phyloP scores from a whole-genome alignment of 2,888 invertebrate genomes.

The Aethes cnicana region DNA sequence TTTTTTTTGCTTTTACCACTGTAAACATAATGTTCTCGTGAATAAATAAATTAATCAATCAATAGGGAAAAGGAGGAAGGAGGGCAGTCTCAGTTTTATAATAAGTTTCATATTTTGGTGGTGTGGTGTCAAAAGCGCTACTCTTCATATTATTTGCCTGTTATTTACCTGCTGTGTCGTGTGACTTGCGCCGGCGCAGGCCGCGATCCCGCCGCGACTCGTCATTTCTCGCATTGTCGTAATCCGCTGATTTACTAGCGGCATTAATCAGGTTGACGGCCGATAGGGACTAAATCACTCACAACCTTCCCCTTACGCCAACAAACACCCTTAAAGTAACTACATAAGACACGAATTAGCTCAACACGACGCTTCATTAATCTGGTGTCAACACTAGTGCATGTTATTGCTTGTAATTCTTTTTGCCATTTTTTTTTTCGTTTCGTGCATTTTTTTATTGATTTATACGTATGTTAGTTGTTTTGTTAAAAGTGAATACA shows the following conservation, averaged over 20 bases:
- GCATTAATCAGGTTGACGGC: slow-evolving; percentile 82
- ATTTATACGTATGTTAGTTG: slow-evolving; percentile 61
- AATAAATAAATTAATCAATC: too few relatives aligned
- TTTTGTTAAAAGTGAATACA: too few relatives aligned
- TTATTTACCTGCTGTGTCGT: slow-evolving; percentile 38
- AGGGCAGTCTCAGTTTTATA: too few relatives aligned
- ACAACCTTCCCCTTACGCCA: slow-evolving; percentile 55
- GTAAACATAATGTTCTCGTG: too few relatives aligned
- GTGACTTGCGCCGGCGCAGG: slow-evolving; percentile 48
- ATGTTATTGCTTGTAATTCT: slow-evolving; percentile 80
- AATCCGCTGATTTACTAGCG: slow-evolving; percentile 82
- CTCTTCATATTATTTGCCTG: too few relatives aligned
- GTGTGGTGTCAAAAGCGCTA: too few relatives aligned
- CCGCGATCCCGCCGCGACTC: slow-evolving; percentile 75
- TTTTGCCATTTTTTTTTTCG: slow-evolving; percentile 75
- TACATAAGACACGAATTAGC: slow-evolving; percentile 47
- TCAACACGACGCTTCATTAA: slow-evolving; percentile 34
- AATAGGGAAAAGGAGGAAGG: too few relatives aligned
- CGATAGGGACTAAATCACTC: slow-evolving; percentile 81
- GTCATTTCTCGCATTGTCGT: slow-evolving; percentile 83
- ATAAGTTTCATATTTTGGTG: too few relatives aligned
- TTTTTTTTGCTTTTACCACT: too few relatives aligned
- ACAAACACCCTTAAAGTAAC: slow-evolving; percentile 48
- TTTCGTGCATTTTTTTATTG: slow-evolving; percentile 68
- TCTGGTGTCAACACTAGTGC: slow-evolving; percentile 70